A percentile compares a stretch with the other conserved stretches of the same genome.
phyloP scores from a whole-genome alignment of 2,888 invertebrate species.

The Colletes collaris region DNA sequence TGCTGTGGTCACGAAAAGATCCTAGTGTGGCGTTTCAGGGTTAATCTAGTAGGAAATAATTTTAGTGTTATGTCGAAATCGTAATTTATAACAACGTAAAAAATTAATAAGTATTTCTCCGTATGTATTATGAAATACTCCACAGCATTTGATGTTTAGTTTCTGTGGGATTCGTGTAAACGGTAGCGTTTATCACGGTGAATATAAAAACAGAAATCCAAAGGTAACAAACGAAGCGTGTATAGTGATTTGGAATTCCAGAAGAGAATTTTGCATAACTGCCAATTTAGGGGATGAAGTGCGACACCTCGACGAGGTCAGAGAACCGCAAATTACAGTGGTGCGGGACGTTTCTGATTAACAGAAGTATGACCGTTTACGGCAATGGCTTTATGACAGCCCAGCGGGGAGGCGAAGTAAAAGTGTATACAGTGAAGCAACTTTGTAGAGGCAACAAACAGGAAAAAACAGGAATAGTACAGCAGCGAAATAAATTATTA shows the following conservation, averaged over 20 bases:
- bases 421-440: constrained; percentile 5
- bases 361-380: constrained; percentile 33
- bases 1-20: too few species aligned
- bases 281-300: constrained; percentile 28
- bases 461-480: background rate
- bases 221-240: background rate
- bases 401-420: constrained; percentile 16
- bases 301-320: constrained; percentile 27
- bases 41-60: too few species aligned
- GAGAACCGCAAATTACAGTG: constrained; percentile 42
- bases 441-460: constrained; percentile 3
- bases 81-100: background rate
- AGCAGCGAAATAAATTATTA: constrained; percentile 32
- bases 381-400: constrained; percentile 30
- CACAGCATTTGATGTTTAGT: too few species aligned
- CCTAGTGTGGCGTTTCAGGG: too few species aligned
- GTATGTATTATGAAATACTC: too few species aligned
- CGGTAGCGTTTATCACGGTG: background rate
- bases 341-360: constrained; percentile 46
- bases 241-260: constrained; percentile 18
- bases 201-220: background rate
- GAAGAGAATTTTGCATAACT: constrained; percentile 13
- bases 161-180: background rate
- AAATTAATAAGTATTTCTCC: background rate
- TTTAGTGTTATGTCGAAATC: too few species aligned